Evolutionary conservation across 2,888 invertebrate species (phyloP).

Genomic region (Melinaea menophilus): DNA sequence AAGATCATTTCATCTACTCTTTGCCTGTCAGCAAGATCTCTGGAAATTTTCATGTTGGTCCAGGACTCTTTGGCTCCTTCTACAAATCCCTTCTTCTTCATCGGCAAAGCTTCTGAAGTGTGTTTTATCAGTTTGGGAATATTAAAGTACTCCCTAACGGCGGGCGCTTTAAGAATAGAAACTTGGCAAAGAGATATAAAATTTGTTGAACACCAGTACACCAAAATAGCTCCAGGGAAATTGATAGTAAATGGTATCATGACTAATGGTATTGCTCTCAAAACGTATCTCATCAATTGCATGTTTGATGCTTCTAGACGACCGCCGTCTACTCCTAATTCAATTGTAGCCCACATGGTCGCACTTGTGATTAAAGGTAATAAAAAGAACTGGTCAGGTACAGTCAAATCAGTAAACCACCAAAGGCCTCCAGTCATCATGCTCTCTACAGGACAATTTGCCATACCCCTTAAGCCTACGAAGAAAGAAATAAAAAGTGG

Average conservation of each 20-base stretch:
- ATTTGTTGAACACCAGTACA: slow-evolving; percentile 95
- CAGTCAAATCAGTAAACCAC: slow-evolving; percentile 96
- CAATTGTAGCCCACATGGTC: slow-evolving; percentile 89
- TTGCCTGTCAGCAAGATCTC: slow-evolving; percentile 86
- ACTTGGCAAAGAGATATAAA: slow-evolving; percentile 90
- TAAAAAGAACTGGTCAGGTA: slow-evolving; percentile 92
- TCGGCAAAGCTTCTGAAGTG: slow-evolving; percentile 76
- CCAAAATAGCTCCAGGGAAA: slow-evolving; percentile 92
- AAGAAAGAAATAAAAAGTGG: slow-evolving; percentile 96
- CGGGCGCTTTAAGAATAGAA: slow-evolving; percentile 84
- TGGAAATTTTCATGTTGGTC: slow-evolving; percentile 88
- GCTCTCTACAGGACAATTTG: slow-evolving; percentile 93
- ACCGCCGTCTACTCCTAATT: slow-evolving; percentile 87
- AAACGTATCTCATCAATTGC: slow-evolving; percentile 84
- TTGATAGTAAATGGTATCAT: slow-evolving; percentile 91
- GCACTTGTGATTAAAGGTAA: slow-evolving; percentile 91
- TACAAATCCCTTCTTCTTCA: slow-evolving; percentile 87
- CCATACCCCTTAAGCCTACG: slow-evolving; percentile 91
- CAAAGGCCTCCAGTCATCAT: slow-evolving; percentile 90
- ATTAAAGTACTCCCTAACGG: slow-evolving; percentile 85
- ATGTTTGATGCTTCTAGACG: slow-evolving; percentile 82
- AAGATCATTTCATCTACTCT: slow-evolving; percentile 88
- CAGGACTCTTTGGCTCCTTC: slow-evolving; percentile 89
- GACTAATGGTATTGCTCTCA: slow-evolving; percentile 86
- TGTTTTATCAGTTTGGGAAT: slow-evolving; percentile 82